Percentiles rank a stretch among this genome's conserved stretches.
These are phyloP conservation scores for Semicossyphus pulcher DNA, from an alignment of 2,113 vertebrate species.

Conservation along the genomic window DNA sequence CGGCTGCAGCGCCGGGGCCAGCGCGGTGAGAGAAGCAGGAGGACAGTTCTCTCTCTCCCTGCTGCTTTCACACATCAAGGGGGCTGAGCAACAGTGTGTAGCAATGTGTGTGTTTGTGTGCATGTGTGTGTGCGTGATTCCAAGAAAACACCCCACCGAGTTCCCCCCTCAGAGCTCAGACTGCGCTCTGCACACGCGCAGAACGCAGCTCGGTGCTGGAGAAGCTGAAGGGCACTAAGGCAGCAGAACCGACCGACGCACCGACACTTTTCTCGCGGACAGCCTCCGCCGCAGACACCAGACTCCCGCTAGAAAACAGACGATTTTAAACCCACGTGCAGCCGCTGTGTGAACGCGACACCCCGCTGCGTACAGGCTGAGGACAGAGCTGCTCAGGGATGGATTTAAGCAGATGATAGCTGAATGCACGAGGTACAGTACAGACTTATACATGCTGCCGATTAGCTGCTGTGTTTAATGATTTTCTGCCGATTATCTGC, in stretches of 20 bases:
- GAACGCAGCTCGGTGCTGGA: constrained; percentile 34
- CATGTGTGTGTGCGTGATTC: constrained; percentile 31
- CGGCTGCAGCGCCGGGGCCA: constrained; percentile 70
- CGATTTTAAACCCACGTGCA: constrained; percentile 13
- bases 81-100: constrained; percentile 24
- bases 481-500: constrained; percentile 26
- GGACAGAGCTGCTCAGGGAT: constrained; percentile 68
- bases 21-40: constrained; percentile 34
- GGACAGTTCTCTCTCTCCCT: constrained; percentile 11
- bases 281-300: constrained; percentile 1
- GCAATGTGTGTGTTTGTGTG: constrained; percentile 23
- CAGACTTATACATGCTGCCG: background rate
- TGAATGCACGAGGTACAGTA: constrained; percentile 77
- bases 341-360: constrained; percentile 50
- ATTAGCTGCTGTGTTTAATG: background rate
- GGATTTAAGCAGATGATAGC: constrained; percentile 76
- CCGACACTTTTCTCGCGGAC: constrained; percentile 33
- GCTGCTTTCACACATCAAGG: constrained; percentile 24
- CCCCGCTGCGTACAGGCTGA: constrained; percentile 54
- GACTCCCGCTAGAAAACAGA: background rate
- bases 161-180: constrained; percentile 43
- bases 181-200: constrained; percentile 71
- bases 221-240: constrained; percentile 59
- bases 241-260: constrained; percentile 33
- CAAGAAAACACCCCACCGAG: constrained; percentile 68